A percentile compares a stretch with the other conserved stretches of the same genome.
Evolutionary conservation across 64 coral and sea anemone genomes (phyloP).

Genomic region (Stichodactyla mertensii): DNA sequence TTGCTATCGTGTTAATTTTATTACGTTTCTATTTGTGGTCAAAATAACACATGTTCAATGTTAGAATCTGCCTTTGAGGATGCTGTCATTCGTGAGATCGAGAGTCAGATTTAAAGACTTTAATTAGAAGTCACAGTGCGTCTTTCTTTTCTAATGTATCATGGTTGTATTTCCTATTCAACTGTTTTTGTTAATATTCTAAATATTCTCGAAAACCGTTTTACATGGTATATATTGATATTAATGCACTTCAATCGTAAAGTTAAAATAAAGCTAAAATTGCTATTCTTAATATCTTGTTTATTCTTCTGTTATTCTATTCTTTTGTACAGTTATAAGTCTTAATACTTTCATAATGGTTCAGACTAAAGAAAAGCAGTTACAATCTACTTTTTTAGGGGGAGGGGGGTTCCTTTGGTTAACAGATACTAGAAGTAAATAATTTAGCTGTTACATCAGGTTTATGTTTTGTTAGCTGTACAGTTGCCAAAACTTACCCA

Average conservation of each 20-base stretch:
- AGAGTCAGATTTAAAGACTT: neutral
- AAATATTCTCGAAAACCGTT: neutral
- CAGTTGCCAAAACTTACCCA: constrained; percentile 32
- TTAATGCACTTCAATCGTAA: neutral
- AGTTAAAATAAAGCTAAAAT: neutral
- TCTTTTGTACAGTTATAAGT: too few species aligned
- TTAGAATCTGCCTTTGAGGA: neutral
- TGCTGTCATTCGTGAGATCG: neutral
- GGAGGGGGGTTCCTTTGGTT: too few species aligned
- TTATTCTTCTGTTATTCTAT: neutral
- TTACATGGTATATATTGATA: neutral
- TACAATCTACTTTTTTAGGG: too few species aligned
- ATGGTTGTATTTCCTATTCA: neutral
- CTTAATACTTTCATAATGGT: too few species aligned
- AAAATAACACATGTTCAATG: neutral
- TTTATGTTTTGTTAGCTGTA: neutral
- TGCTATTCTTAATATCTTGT: too few species aligned
- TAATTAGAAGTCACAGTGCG: neutral
- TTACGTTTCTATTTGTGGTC: neutral
- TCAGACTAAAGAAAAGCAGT: too few species aligned
- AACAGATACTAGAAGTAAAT: neutral
- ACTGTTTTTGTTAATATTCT: neutral
- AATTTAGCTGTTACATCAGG: neutral
- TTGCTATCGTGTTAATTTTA: neutral
- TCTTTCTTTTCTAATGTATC: neutral